Conservation (phyloP, 2,888 invertebrate genomes). For the Frankliniella intonsa region DNA sequence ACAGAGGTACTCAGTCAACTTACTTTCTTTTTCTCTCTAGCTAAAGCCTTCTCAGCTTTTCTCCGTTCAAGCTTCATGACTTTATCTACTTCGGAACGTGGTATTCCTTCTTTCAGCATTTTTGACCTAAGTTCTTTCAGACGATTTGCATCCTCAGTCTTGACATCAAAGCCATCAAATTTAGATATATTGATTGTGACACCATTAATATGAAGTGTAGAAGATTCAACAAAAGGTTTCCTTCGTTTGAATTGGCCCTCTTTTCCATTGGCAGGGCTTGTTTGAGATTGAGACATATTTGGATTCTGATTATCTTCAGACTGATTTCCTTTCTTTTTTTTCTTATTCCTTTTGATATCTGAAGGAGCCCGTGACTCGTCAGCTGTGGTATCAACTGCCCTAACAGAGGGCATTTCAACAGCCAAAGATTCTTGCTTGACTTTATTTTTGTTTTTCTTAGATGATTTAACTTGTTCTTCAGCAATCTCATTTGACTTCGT, state of each 20-base stretch:
- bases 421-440: conserved; percentile 34
- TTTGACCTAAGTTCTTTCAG: conserved; percentile 57
- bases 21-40: conserved; percentile 62
- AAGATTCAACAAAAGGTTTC: conserved; percentile 45
- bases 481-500: conserved; percentile 28
- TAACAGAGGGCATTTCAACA: conserved; percentile 27
- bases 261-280: conserved; percentile 31
- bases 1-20: conserved; percentile 42
- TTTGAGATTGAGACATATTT: conserved; percentile 39
- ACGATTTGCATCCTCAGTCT: conserved; percentile 64
- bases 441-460: conserved; percentile 28
- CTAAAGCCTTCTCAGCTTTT: conserved; percentile 65
- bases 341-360: conserved; percentile 30
- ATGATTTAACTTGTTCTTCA: conserved; percentile 29
- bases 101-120: conserved; percentile 59
- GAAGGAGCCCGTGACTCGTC: too few species aligned
- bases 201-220: conserved; percentile 59
- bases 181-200: conserved; percentile 57
- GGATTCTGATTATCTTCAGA: conserved; percentile 46
- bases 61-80: conserved; percentile 66
- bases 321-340: conserved; percentile 40
- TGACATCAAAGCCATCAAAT: conserved; percentile 67
- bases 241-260: conserved; percentile 43
- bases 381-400: neutral
- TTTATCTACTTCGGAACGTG: conserved; percentile 60